Base-by-base conservation (phyloP, 2,797 vertebrate species). In the Apogon talboti region DNA sequence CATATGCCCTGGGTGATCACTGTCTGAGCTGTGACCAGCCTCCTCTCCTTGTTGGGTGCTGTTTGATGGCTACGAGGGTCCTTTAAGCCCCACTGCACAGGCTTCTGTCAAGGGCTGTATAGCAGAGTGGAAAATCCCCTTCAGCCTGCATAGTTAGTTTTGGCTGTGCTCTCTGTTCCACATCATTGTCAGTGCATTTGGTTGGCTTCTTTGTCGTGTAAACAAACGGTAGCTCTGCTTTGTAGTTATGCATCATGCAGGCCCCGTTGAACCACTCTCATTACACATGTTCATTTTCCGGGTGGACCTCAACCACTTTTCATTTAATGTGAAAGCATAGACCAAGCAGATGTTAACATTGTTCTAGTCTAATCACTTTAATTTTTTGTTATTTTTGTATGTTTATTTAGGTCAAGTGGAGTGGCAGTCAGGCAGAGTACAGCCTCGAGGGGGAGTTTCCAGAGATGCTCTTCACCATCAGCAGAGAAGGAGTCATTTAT, bases 21-120 rank as follows among this genome's bases (percentile, higher is more conserved):
- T 81, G 86, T 83, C 76, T 87, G 78, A 74, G 69, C 71, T 60
- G 66, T 11, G 41, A 51, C 70, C 65, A 76, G 69, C 71, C 85
- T 85, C 84, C 79, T 94, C 80, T 94, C 95, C 94, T 92, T 95
- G 91, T 95, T 93, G 92, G 95, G 94, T 92, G 71, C 90, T 93
- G 87, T 86, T 92, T 84, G 83, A 89, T 72, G 75, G 78, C 61
- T 72, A 55, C 61, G 67, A 48, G 67, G 55, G 45, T 41, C 33
- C 77, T 85, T 87, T 87, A 85, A 77, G 78, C 82, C 71, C 68
- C 73, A 55, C 74, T 78, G 83, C 85, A 84, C 85, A 87, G 74
- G 66, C 78, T 80, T 86, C 81, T 84, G 76, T 82, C 76, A 86
- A 54, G 77, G 86, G 77, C 81, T 87, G 75, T 86, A 87, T 85